A percentile compares a stretch with the other conserved stretches of the same genome.
Evolutionary conservation across 2,113 vertebrate species (phyloP).

Genomic region (Chrysochloris asiatica): DNA sequence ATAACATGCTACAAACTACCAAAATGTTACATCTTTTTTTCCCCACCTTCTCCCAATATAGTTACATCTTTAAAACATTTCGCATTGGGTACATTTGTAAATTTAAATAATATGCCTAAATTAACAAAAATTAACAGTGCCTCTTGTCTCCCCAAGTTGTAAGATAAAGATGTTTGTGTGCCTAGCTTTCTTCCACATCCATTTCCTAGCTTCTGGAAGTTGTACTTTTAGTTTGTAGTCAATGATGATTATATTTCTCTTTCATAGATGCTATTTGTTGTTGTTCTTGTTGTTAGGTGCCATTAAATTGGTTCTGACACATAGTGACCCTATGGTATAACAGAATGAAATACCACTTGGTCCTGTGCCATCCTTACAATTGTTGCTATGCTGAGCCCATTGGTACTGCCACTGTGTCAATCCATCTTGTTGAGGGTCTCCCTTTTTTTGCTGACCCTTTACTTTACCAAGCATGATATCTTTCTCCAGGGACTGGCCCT

Average conservation of each 20-base stretch:
- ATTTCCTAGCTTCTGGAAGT: neutral
- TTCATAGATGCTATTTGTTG: too few relatives aligned
- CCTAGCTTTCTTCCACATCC: neutral
- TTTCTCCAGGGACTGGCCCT: too few relatives aligned
- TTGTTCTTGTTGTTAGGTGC: too few relatives aligned
- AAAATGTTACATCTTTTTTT: neutral
- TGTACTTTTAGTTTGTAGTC: neutral
- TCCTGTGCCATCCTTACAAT: too few relatives aligned
- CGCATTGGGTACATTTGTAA: neutral
- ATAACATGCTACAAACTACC: neutral
- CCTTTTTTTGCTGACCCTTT: too few relatives aligned
- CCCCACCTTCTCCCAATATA: neutral
- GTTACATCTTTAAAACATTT: neutral
- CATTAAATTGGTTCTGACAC: too few relatives aligned
- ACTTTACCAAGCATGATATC: too few relatives aligned
- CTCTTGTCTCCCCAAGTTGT: neutral
- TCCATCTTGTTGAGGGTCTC: too few relatives aligned
- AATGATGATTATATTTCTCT: neutral
- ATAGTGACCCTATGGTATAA: too few relatives aligned
- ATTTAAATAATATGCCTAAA: constrained; percentile 19
- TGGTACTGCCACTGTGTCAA: too few relatives aligned
- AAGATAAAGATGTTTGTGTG: neutral
- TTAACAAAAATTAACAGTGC: neutral
- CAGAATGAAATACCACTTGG: too few relatives aligned
- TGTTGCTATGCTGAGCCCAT: too few relatives aligned